These are phyloP conservation scores for Drosophila cognata DNA, from an alignment of 2,888 invertebrate genomes.

Conservation along the genomic window DNA sequence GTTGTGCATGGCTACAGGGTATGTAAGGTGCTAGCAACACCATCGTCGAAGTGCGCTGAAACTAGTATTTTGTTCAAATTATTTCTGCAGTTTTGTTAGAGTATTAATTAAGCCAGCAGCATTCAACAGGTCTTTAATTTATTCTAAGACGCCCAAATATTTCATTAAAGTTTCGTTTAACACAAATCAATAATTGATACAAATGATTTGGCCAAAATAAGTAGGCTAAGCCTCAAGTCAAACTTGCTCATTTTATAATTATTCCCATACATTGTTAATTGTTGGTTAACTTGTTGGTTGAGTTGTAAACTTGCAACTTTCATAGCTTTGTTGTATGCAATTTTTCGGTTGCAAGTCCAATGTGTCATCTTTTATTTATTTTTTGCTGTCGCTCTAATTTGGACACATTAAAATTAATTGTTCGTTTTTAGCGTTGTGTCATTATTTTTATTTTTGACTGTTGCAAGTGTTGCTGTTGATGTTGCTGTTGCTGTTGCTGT, in stretches of 20 bases:
- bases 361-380: constrained; percentile 6
- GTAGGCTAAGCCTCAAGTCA: not conserved
- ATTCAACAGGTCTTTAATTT: not conserved
- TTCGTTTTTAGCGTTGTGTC: constrained; percentile 27
- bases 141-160: not conserved
- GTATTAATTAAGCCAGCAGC: not conserved
- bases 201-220: not conserved
- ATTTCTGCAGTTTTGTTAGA: constrained; percentile 4
- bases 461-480: constrained; percentile 4
- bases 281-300: constrained; percentile 3
- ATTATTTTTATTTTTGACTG: constrained; percentile 29
- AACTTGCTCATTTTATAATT: not conserved
- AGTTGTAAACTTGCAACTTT: constrained; percentile 7
- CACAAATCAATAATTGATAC: not conserved
- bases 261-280: not conserved
- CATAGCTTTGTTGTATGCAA: constrained; percentile 4
- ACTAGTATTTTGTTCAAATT: constrained; percentile 5
- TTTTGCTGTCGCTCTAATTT: constrained; percentile 52
- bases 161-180: not conserved
- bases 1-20: not conserved
- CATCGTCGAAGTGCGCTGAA: constrained; percentile 4
- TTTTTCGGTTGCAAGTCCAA: not conserved
- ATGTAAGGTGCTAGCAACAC: not conserved
- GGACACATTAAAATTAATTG: constrained; percentile 55
- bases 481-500: not conserved